Evolutionary conservation across 1,140 invertebrate genomes (phyloP).

Genomic region (Drosophila lacertosa): DNA sequence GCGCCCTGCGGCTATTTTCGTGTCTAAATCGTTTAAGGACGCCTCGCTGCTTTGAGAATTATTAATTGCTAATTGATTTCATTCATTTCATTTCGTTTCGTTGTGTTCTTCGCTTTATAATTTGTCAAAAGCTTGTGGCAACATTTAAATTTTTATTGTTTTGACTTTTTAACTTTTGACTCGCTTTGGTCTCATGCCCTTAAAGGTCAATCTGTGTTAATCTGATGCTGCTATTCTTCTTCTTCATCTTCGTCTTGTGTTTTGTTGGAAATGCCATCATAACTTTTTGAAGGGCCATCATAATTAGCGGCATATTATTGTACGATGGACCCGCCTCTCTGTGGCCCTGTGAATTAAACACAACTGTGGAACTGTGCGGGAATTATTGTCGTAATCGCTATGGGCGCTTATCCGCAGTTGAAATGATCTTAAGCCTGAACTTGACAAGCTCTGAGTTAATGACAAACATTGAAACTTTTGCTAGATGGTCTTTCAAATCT

Average conservation of each 20-base stretch:
- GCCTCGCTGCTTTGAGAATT: conserved; percentile 41
- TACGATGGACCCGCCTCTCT: conserved; percentile 22
- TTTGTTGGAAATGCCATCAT: conserved; percentile 26
- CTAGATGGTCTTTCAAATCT: background rate
- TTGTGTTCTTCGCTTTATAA: conserved; percentile 45
- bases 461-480: background rate
- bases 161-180: conserved; percentile 39
- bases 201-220: conserved; percentile 59
- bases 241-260: conserved; percentile 14
- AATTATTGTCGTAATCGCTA: conserved; percentile 1
- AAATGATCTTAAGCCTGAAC: conserved; percentile 5
- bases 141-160: conserved; percentile 37
- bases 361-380: conserved; percentile 7
- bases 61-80: conserved; percentile 79
- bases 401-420: conserved; percentile 3
- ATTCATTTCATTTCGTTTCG: conserved; percentile 25
- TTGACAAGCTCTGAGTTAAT: conserved; percentile 15
- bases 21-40: conserved; percentile 27
- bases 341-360: conserved; percentile 15
- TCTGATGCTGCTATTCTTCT: conserved; percentile 17
- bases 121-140: conserved; percentile 63
- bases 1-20: conserved; percentile 23
- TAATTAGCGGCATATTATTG: conserved; percentile 65
- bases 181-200: conserved; percentile 66
- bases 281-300: conserved; percentile 69